Base-by-base conservation (phyloP, 2,888 invertebrate species). In the Sicus ferrugineus region DNA sequence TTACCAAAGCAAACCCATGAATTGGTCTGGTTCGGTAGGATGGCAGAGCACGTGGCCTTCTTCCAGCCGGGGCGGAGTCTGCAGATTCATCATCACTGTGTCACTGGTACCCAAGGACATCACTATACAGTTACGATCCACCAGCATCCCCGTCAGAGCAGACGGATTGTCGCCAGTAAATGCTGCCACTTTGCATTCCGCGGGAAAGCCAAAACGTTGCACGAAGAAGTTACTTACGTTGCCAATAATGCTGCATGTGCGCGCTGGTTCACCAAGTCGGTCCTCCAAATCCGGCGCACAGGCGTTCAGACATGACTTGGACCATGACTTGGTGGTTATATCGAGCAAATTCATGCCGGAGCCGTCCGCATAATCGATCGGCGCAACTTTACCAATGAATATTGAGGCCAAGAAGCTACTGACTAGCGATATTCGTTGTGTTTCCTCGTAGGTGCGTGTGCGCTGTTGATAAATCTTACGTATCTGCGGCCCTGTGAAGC, bases 121-220 rank as follows among this genome's bases (percentile, higher is more conserved):
- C 0, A 93, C 94, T 23, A 97, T 87, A 88, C 96, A 96, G 67
- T 92, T 92, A 42, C 92, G 87, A 19, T 89, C 88, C 4, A 97
- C 87, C 46, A 92, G 89, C 88, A 97, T 92, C 89, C 94, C 94
- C 73, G 92, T 90, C 26, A 95, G 85, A 0, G 95, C 93, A 1
- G 94, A 92, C 28, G 96, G 94, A 88, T 98, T 98, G 84, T 98
- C 98, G 0, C 98, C 98, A 0, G 97, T 97, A 84, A 96, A 97
- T 0, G 95, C 93, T 3, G 95, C 87, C 2, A 98, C 89, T 78
- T 89, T 87, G 82, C 98, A 98, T 16, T 91, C 88, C 0, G 90
- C 85, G 73, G 89, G 88, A 85, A 98, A 96, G 19, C 93, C 93
- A 85, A 95, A 98, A 71, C 96, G 88, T 74, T 93, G 90, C 7